Percentiles rank a stretch among this genome's conserved stretches.
Evolutionary conservation across 2,888 invertebrate genomes (phyloP).

Genomic region (Callinectes sapidus): DNA sequence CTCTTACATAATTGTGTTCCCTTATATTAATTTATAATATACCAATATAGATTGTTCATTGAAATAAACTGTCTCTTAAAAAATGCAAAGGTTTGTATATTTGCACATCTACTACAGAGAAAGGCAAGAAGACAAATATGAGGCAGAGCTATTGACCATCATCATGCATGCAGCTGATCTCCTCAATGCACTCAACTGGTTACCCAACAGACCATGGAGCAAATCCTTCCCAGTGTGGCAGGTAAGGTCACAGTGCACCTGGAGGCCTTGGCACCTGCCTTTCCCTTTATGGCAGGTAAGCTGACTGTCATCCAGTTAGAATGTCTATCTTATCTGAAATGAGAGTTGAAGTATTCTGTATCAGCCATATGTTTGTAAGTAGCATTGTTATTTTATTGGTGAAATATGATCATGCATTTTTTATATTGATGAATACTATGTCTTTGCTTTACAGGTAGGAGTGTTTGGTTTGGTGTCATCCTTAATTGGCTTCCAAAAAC

Average conservation of each 20-base stretch:
- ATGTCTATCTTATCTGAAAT: neutral
- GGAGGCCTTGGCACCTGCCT: slow-evolving; percentile 62
- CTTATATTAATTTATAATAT: neutral
- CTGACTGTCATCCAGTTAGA: neutral
- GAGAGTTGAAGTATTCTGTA: neutral
- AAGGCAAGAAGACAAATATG: slow-evolving; percentile 25
- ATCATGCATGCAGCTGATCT: slow-evolving; percentile 63
- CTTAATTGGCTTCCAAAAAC: slow-evolving; percentile 58
- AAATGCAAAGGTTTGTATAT: neutral
- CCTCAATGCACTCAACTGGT: slow-evolving; percentile 66
- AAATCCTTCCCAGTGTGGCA: slow-evolving; percentile 59
- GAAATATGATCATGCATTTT: neutral
- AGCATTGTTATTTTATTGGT: neutral
- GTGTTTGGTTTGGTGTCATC: slow-evolving; percentile 63
- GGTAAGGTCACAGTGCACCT: slow-evolving; percentile 58
- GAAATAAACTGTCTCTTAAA: neutral
- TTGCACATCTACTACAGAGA: neutral
- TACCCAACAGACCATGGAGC: slow-evolving; percentile 56
- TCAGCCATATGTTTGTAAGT: neutral
- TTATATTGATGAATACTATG: neutral
- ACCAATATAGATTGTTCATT: neutral
- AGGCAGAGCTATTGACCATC: slow-evolving; percentile 54
- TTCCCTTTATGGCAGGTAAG: slow-evolving; percentile 58
- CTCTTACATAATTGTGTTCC: neutral
- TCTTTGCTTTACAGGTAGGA: slow-evolving; percentile 54